Conservation (phyloP, 2,888 invertebrate species). For the Caenorhabditis panamensis region DNA sequence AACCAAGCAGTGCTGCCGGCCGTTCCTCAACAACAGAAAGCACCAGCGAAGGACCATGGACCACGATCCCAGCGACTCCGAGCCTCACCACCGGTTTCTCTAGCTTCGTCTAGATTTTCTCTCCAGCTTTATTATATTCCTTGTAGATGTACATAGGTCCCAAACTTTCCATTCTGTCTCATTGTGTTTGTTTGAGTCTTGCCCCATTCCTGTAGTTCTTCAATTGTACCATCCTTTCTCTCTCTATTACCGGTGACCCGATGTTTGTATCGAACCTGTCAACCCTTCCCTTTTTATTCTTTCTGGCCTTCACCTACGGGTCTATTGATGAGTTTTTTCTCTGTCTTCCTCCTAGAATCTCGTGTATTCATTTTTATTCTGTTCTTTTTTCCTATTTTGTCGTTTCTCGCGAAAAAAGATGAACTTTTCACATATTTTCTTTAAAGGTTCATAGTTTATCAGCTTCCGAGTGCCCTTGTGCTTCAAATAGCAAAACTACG, state of each 20-base stretch:
- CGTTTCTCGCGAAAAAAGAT: slow-evolving; percentile 18
- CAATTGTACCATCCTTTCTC: slow-evolving; percentile 20
- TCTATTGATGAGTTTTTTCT: slow-evolving; percentile 36
- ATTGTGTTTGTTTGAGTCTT: slow-evolving; percentile 38
- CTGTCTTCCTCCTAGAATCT: slow-evolving; percentile 38
- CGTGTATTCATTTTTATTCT: slow-evolving; percentile 29
- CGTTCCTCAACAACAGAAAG: slow-evolving; percentile 55
- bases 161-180: slow-evolving; percentile 30
- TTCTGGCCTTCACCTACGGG: slow-evolving; percentile 45
- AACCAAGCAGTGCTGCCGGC: slow-evolving; percentile 52
- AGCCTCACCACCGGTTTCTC: slow-evolving; percentile 56
- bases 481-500: slow-evolving; percentile 34
- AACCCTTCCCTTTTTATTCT: slow-evolving; percentile 14
- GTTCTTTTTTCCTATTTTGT: slow-evolving; percentile 2
- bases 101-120: slow-evolving; percentile 51
- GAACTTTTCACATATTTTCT: slow-evolving; percentile 14
- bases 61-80: slow-evolving; percentile 30
- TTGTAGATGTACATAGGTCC: slow-evolving; percentile 42
- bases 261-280: slow-evolving; percentile 29
- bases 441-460: slow-evolving; percentile 4
- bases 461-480: too few species aligned
- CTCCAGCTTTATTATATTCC: slow-evolving; percentile 18
- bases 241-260: slow-evolving; percentile 48
- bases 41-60: slow-evolving; percentile 54
- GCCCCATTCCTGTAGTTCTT: slow-evolving; percentile 24